Evolutionary conservation across 2,888 invertebrate genomes (phyloP), one percentile per base, ranked within the genome.

Genomic region (Allygus modestus): DNA sequence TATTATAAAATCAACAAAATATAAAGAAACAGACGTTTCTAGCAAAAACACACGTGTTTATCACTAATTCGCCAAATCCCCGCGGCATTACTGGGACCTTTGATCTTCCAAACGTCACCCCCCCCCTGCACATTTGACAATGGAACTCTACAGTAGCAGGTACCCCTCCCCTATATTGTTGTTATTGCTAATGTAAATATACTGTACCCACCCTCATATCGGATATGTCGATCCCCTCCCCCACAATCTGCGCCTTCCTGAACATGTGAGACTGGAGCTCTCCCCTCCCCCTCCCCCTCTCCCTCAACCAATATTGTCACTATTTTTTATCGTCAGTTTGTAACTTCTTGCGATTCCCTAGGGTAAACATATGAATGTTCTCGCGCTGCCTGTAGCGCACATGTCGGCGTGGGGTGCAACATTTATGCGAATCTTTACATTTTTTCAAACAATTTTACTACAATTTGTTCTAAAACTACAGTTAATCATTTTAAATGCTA

Each of bases 121-220:
- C 51, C 1, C 17, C 77, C 28, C 77, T 23, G 33, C 17, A 69
- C 33, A 69, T 33, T 73, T 73, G 73, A 73, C 73, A 73, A 33
- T 73, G 28, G 37, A 15, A 41, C 37, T 0, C 41, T 17, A 33
- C 73, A 20, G 33, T 69, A 37, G 41, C 71, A 71, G 71, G 71
- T 71, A 41, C 79, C 79, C n/a, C 58, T 20, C 58, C 79, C 51
- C 79, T 58, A 28, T 58, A 31, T 65, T 37, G 79, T 79, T 79
- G 79, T 79, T 79, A 37, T 79, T 79, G 79, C 79, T 79, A 79
- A 79, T 79, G 79, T 79, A 79, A 79, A 79, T 79, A 79, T 79
- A 79, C 28, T 58, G 79, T 79, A 54, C 5, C 51, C 28, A 26
- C 79, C 58, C 28, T 12, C 41, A 33, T 37, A 71, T 17, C 71